Conservation (phyloP, 2,888 invertebrate species). For the Apeira syringaria region DNA sequence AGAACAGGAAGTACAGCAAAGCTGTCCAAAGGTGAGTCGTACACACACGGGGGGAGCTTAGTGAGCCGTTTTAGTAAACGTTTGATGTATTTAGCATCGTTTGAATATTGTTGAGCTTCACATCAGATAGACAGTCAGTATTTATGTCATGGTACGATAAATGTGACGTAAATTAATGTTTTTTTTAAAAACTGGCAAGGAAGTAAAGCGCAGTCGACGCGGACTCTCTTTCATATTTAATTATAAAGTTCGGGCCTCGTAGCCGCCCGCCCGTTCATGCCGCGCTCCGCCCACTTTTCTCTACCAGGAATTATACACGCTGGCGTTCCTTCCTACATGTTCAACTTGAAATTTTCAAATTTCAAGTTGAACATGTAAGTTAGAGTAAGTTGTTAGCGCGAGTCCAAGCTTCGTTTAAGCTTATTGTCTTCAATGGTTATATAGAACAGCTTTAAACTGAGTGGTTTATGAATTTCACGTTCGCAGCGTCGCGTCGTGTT, state of each 20-base stretch:
- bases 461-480: neutral
- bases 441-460: neutral
- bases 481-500: neutral
- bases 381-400: conserved; percentile 7
- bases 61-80: no score
- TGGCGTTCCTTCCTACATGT: conserved; percentile 49
- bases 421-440: conserved; percentile 2
- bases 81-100: no score
- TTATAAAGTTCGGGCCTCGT: conserved; percentile 59
- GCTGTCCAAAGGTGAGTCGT: no score
- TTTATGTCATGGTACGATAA: no score
- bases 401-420: conserved; percentile 1
- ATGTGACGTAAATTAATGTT: no score
- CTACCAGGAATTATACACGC: conserved; percentile 61
- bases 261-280: neutral
- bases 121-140: no score
- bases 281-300: conserved; percentile 27
- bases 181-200: neutral
- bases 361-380: conserved; percentile 40
- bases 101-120: no score
- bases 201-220: conserved; percentile 37
- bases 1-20: no score
- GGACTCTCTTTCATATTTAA: conserved; percentile 66
- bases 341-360: no score
- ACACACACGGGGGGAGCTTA: no score